phyloP scores from a whole-genome alignment of 1,140 invertebrate genomes.

The Halyomorpha halys region DNA sequence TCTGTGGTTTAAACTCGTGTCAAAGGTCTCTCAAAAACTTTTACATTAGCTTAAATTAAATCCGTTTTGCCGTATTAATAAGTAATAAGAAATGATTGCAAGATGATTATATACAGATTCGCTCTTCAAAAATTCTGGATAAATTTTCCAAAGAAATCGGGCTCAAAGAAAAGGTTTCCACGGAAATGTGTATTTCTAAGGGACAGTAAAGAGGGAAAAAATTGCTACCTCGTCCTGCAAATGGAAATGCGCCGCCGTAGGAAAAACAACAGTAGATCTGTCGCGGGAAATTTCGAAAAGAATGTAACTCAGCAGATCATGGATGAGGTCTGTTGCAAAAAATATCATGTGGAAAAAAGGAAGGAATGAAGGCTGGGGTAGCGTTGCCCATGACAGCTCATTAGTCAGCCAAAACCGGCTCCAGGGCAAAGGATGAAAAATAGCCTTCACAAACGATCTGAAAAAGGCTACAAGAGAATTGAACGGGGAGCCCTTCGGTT shows the following conservation, averaged over 20 bases:
- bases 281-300: constrained; percentile 4
- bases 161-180: too few species aligned
- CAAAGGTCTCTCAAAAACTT: too few species aligned
- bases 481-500: neutral
- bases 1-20: too few species aligned
- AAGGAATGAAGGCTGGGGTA: neutral
- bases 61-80: too few species aligned
- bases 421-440: constrained; percentile 7
- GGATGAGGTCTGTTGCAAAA: constrained; percentile 18
- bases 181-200: too few species aligned
- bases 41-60: too few species aligned
- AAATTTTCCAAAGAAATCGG: too few species aligned
- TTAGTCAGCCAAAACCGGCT: constrained; percentile 16
- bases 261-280: constrained; percentile 1
- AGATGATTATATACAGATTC: too few species aligned
- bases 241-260: neutral
- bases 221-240: neutral
- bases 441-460: constrained; percentile 4
- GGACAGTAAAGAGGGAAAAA: too few species aligned
- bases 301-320: constrained; percentile 5
- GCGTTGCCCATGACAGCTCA: constrained; percentile 15
- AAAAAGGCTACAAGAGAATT: constrained; percentile 18
- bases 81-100: too few species aligned
- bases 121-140: too few species aligned
- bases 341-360: constrained; percentile 18